Evolutionary conservation across 1,140 invertebrate species (phyloP).

Genomic region (Sogatella furcifera): DNA sequence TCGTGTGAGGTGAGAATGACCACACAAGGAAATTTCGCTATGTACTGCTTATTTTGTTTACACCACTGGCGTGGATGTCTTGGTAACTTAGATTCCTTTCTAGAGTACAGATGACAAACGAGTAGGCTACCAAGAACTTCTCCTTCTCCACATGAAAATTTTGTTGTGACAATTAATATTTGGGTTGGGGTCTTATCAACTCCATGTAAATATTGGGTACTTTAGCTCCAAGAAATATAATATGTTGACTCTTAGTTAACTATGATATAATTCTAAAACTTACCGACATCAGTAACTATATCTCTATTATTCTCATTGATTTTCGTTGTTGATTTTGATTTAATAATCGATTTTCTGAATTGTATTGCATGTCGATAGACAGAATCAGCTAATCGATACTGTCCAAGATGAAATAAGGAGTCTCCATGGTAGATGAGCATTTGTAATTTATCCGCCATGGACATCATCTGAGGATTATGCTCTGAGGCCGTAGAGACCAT

Average conservation of each 20-base stretch:
- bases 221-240: no score
- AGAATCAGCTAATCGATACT: constrained; percentile 56
- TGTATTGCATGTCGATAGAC: constrained; percentile 54
- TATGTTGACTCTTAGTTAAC: background rate
- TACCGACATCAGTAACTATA: constrained; percentile 37
- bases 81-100: no score
- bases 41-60: no score
- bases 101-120: no score
- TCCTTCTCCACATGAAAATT: no score
- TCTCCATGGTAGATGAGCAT: constrained; percentile 55
- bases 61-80: no score
- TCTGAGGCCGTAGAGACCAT: constrained; percentile 52
- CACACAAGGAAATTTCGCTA: no score
- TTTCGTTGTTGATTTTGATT: constrained; percentile 41
- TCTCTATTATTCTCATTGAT: constrained; percentile 37
- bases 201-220: background rate
- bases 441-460: constrained; percentile 46
- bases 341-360: constrained; percentile 53
- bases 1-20: no score
- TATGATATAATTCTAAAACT: constrained; percentile 2
- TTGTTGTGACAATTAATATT: no score
- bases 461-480: constrained; percentile 46
- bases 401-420: constrained; percentile 48
- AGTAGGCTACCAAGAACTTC: no score
- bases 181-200: no score